phyloP scores from a whole-genome alignment of 2,888 invertebrate genomes.

The Sinotaia quadrata region DNA sequence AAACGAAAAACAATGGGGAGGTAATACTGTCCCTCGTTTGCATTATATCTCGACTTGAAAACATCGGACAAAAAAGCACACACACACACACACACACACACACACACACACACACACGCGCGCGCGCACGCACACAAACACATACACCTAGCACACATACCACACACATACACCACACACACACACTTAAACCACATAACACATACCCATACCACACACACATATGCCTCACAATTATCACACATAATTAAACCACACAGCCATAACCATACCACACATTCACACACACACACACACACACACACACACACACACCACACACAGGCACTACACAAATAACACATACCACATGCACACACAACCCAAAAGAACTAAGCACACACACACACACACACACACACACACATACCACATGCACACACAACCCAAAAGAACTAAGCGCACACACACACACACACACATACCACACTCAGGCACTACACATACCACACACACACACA shows the following conservation, averaged over 20 bases:
- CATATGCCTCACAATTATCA: too few species aligned
- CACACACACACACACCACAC: not conserved
- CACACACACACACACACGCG: not conserved
- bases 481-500: not conserved
- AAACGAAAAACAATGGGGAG: too few species aligned
- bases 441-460: not conserved
- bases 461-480: not conserved
- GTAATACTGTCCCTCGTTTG: too few species aligned
- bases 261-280: not conserved
- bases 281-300: not conserved
- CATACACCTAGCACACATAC: not conserved
- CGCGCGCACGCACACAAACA: not conserved
- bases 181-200: not conserved
- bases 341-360: not conserved
- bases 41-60: too few species aligned
- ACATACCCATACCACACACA: slow-evolving; percentile 5
- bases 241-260: not conserved
- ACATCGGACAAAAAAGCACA: too few species aligned
- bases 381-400: not conserved
- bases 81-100: not conserved
- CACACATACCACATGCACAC: slow-evolving; percentile 4
- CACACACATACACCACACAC: not conserved
- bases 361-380: not conserved
- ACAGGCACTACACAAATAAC: not conserved
- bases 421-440: not conserved